Percentiles rank a stretch among this genome's conserved stretches.
Conservation (phyloP, 2,888 invertebrate species). For the Hypomecis punctinalis region DNA sequence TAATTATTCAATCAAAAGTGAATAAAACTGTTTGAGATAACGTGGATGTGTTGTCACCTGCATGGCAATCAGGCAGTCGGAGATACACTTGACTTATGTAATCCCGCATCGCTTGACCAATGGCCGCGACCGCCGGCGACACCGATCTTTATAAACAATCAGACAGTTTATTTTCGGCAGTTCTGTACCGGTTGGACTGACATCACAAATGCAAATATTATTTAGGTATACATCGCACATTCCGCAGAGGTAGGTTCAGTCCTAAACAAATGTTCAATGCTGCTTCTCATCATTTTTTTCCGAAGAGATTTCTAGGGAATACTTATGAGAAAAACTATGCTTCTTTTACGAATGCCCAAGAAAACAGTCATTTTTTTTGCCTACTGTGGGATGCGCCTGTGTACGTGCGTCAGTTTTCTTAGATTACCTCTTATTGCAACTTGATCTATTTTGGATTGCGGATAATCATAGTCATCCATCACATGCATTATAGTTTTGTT, state of each 20-base stretch:
- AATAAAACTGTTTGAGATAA: background rate
- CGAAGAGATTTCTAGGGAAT: too few species aligned
- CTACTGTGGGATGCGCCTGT: too few species aligned
- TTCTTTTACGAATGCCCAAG: too few species aligned
- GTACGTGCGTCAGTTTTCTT: too few species aligned
- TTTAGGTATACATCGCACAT: slow-evolving; percentile 40
- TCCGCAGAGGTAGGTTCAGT: slow-evolving; percentile 15
- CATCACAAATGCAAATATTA: slow-evolving; percentile 52
- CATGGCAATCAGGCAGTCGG: background rate
- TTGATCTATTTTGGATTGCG: too few species aligned
- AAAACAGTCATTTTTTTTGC: too few species aligned
- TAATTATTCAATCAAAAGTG: slow-evolving; percentile 14
- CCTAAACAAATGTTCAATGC: too few species aligned
- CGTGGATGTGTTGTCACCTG: slow-evolving; percentile 12
- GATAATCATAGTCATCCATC: too few species aligned
- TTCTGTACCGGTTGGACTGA: slow-evolving; percentile 43
- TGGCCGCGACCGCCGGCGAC: slow-evolving; percentile 44
- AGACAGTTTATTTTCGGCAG: slow-evolving; percentile 47
- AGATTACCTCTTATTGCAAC: too few species aligned
- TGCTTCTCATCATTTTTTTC: too few species aligned
- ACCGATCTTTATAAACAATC: slow-evolving; percentile 47
- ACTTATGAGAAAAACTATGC: too few species aligned
- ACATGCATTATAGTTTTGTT: too few species aligned
- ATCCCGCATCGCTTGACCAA: slow-evolving; percentile 59
- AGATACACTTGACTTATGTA: slow-evolving; percentile 57